Evolutionary conservation across 1,140 invertebrate species (phyloP).

Genomic region (Mya arenaria): DNA sequence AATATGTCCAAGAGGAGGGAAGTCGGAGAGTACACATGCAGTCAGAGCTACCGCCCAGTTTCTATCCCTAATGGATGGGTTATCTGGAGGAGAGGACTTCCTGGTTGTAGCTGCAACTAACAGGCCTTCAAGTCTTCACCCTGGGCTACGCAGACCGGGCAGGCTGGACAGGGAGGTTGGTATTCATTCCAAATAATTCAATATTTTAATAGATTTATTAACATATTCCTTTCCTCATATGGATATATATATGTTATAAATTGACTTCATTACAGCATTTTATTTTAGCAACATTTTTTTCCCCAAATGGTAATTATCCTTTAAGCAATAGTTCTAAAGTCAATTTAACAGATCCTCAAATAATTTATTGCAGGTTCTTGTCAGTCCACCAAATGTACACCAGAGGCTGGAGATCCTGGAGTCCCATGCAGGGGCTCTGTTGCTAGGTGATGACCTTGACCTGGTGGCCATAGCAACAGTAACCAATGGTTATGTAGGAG

Average conservation of each 20-base stretch:
- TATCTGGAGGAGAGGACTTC: conserved; percentile 57
- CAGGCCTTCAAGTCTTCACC: conserved; percentile 68
- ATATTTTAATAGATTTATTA: no score
- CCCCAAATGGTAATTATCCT: not conserved
- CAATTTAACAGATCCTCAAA: not conserved
- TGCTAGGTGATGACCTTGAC: conserved; percentile 65
- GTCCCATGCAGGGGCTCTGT: conserved; percentile 50
- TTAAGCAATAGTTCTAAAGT: not conserved
- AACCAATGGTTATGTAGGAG: conserved; percentile 83
- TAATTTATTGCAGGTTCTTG: conserved; percentile 68
- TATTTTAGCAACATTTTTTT: no score
- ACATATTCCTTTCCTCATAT: no score
- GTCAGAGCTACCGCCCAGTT: conserved; percentile 62
- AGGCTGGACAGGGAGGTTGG: conserved; percentile 77
- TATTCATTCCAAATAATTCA: no score
- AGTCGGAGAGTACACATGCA: conserved; percentile 51
- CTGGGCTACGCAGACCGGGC: conserved; percentile 70
- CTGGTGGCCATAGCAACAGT: conserved; percentile 63
- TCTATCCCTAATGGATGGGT: conserved; percentile 66
- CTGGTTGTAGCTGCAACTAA: conserved; percentile 78
- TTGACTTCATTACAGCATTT: no score
- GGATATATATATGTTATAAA: no score
- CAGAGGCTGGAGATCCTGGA: conserved; percentile 73
- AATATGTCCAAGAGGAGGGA: conserved; percentile 65
- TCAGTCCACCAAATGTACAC: conserved; percentile 69